A percentile compares a stretch with the other conserved stretches of the same genome.
These are phyloP conservation scores for Steatornis caripensis DNA, from an alignment of 2,113 vertebrate species.

Conservation along the genomic window DNA sequence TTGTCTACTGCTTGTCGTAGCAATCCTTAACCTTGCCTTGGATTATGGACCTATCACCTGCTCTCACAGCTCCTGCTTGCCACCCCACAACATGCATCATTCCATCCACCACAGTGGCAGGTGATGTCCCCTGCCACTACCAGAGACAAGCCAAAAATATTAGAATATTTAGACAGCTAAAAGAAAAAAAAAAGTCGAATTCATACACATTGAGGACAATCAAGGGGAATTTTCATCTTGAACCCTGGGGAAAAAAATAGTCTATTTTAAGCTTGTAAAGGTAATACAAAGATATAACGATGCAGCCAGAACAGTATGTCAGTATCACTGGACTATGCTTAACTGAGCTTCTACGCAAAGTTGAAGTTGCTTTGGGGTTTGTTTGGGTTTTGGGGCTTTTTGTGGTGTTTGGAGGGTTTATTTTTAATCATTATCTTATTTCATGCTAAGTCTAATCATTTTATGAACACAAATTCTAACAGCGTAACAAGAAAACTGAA, in stretches of 20 bases:
- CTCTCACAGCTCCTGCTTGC: not conserved
- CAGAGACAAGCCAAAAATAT: not conserved
- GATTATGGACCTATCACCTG: not conserved
- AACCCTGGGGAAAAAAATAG: not conserved
- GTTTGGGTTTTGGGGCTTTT: not conserved
- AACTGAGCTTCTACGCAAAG: not conserved
- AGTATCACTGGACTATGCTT: rapidly evolving
- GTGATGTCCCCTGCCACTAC: not conserved
- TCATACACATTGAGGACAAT: not conserved
- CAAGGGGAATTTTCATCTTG: not conserved
- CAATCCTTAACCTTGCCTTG: not conserved
- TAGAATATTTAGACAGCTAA: not conserved
- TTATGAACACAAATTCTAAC: not conserved
- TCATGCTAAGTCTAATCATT: not conserved
- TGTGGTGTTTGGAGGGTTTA: not conserved
- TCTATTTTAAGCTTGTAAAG: not conserved
- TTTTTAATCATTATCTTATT: not conserved
- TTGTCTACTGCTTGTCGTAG: not conserved
- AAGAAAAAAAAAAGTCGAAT: not conserved
- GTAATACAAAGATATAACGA: not conserved
- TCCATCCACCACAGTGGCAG: not conserved
- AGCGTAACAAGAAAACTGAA: not conserved
- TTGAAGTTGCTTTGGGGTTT: not conserved
- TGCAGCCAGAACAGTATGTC: not conserved
- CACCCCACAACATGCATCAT: rapidly evolving